phyloP scores from a whole-genome alignment of 2,113 vertebrate genomes.

The Prunella himalayana region DNA sequence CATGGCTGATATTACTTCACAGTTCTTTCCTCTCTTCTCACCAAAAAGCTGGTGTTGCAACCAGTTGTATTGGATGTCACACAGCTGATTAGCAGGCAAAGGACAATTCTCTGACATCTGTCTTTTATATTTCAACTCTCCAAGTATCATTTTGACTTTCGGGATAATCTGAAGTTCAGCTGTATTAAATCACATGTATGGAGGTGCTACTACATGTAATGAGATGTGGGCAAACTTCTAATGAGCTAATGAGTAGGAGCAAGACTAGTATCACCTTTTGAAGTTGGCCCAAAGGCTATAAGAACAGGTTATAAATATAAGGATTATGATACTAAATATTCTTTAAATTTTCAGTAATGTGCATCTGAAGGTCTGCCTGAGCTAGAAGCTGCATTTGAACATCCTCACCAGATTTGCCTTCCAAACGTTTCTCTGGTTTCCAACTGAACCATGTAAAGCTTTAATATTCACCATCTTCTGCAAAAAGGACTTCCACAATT shows the following conservation, averaged over 20 bases:
- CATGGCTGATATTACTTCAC: not conserved
- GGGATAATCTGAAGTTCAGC: not conserved
- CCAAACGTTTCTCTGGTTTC: not conserved
- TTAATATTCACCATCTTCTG: not conserved
- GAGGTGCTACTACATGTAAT: not conserved
- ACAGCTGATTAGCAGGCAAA: not conserved
- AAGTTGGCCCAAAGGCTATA: not conserved
- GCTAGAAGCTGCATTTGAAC: not conserved
- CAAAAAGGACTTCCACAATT: not conserved
- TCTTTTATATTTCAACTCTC: not conserved
- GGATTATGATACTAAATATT: not conserved
- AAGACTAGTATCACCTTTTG: not conserved
- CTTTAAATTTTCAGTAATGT: not conserved
- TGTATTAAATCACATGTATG: not conserved
- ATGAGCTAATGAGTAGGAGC: not conserved
- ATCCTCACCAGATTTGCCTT: not conserved
- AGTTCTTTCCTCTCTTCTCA: not conserved
- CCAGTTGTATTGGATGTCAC: not conserved
- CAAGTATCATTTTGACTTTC: not conserved
- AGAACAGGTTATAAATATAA: not conserved
- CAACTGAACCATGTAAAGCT: not conserved
- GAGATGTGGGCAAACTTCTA: not conserved
- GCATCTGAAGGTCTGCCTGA: not conserved
- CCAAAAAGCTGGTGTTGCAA: accelerated
- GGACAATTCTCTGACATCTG: not conserved